Base-by-base conservation (phyloP, 2,888 invertebrate species). In the Argyresthia goedartella region DNA sequence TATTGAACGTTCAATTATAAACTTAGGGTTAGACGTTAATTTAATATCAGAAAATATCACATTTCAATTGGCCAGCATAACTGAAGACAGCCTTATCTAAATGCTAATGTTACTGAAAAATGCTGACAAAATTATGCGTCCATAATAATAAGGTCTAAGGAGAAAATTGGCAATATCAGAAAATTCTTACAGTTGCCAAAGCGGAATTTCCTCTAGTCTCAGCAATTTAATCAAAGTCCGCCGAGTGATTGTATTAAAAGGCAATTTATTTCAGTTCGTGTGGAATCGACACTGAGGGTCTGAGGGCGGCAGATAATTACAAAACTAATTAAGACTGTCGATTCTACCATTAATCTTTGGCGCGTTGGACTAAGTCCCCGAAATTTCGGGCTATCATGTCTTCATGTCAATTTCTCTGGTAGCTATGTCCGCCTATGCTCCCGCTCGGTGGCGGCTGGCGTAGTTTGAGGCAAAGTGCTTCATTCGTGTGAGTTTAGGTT, bases 261-360 rank as follows among this genome's bases (percentile, higher is more conserved):
- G 76, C 78, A 80, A 82, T 84, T 82, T 80, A 76, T 81, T 74
- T 81, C 74, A 79, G 79, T 81, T 77, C 66, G 66, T 70, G 68
- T 67, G 64, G 67, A 69, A 42, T 42, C 42, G 42, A 48, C 48
- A 13, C 33, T 10, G 67, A 71, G 66, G 60, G 69, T 71, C 73
- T 71, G 25, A 25, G 25, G 70, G 73, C 69, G 65, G 71, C 73
- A 74, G 81, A 77, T 82, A 81, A 81, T 82, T 82, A 81, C 77
- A 64, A 73, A 81, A 82, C 80, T 81, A 84, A 84, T 84, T 82
- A 82, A 81, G 80, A 82, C 76, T 79, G 81, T 80, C 80, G 80
- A 82, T 78, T 77, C 71, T 61, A 73, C 76, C 76, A 84, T 84
- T 82, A 82, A 82, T 82, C 80, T 82, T 25, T 25, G 25, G 25